phyloP scores from a whole-genome alignment of 30 jellyfish, hydroid and myxozoan genomes.

The Mastigias papua region DNA sequence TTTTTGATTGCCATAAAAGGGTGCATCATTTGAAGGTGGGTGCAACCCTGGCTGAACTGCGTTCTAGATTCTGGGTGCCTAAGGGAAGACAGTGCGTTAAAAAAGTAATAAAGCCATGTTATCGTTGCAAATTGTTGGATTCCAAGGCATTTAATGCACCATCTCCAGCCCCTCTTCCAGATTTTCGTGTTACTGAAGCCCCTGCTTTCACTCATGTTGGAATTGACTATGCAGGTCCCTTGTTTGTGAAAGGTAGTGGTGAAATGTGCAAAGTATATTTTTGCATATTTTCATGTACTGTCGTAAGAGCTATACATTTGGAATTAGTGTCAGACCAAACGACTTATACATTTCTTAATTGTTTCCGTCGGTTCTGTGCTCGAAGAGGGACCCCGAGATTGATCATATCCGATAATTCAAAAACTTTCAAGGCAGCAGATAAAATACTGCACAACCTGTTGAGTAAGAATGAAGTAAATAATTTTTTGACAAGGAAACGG shows the following conservation, averaged over 20 bases:
- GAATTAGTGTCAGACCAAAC: slow-evolving; percentile 23
- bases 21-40: slow-evolving; percentile 43
- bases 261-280: slow-evolving; percentile 36
- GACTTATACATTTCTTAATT: slow-evolving; percentile 6
- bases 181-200: slow-evolving; percentile 37
- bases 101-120: slow-evolving; percentile 18
- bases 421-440: slow-evolving; percentile 32
- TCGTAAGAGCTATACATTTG: slow-evolving; percentile 57
- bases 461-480: not conserved
- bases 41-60: slow-evolving; percentile 45
- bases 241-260: slow-evolving; percentile 3
- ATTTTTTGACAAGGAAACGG: not conserved
- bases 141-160: slow-evolving; percentile 52
- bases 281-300: slow-evolving; percentile 40
- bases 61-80: slow-evolving; percentile 47
- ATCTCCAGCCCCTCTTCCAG: slow-evolving; percentile 52
- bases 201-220: slow-evolving; percentile 53
- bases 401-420: slow-evolving; percentile 38
- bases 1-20: slow-evolving; percentile 47
- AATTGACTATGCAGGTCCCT: slow-evolving; percentile 64
- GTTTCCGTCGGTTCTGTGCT: slow-evolving; percentile 32
- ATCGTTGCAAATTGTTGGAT: slow-evolving; percentile 8
- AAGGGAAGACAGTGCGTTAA: slow-evolving; percentile 66
- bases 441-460: not conserved
- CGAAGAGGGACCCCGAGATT: slow-evolving; percentile 27